Evolutionary conservation across 37 sponge, comb jelly and placozoan species (phyloP), one percentile per base, ranked within the genome.

Genomic region (Haliclona indistincta): DNA sequence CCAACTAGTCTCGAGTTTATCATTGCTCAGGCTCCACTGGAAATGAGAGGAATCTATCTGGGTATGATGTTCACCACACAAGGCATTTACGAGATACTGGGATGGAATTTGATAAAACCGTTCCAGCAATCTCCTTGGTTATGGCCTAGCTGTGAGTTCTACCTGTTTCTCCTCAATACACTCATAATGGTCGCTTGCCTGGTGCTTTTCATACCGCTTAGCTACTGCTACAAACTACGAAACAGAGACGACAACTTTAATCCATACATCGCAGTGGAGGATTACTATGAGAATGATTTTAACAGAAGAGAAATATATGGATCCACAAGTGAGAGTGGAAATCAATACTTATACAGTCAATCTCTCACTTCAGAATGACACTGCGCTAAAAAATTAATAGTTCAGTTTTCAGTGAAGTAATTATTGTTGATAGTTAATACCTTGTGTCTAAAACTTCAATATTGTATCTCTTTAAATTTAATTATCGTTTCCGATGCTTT

Each of bases 131-230:
- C 15, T 15, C 51, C 51, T 47, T 17, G 13, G 15, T 15, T 47
- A 47, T 11, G 11, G n/a, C 60, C 60, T 58, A 20, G 60, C 6
- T 58, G 60, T 58, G 60, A 58, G n/a, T 58, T 58, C 25, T 58
- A 58, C 25, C 6, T 58, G 28, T 58, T 58, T n/a, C n/a, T 58
- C 6, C n/a, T n/a, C n/a, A n/a, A n/a, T n/a, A 58, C 28, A 6
- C 6, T 6, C 6, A n/a, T 58, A 6, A 6, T n/a, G 6, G 60
- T 58, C 26, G 6, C n/a, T 6, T 58, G 60, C n/a, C 22, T 58
- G 6, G 11, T 6, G 7, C n/a, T 58, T 20, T 58, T 58, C 60
- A n/a, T 58, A 26, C n/a, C 26, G 11, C 22, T n/a, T 7, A 26
- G 23, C 7, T 25, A n/a, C 26, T n/a, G 60, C 6, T 58, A 58